Percentiles rank a stretch among this genome's conserved stretches.
These are phyloP conservation scores for Pristionchus japonicus DNA, from an alignment of 2,888 invertebrate genomes.

Conservation along the genomic window DNA sequence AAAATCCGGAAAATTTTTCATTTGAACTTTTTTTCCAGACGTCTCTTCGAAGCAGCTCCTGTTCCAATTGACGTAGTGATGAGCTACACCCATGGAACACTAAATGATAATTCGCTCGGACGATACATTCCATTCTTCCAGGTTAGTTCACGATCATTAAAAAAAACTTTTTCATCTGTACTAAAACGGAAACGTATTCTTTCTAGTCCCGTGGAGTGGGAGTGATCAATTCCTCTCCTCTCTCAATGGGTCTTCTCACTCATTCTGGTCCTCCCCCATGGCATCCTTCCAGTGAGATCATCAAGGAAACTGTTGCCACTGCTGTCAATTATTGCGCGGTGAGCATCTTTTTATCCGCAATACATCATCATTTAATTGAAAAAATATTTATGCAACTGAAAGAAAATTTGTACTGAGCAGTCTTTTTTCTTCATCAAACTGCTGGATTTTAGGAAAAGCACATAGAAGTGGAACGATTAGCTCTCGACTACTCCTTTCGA, in stretches of 20 bases:
- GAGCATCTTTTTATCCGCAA: too few relatives aligned
- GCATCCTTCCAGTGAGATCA: slow-evolving; percentile 85
- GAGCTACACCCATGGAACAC: slow-evolving; percentile 86
- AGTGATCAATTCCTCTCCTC: slow-evolving; percentile 25
- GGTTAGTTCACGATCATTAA: slow-evolving; percentile 77
- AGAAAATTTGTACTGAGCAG: too few relatives aligned
- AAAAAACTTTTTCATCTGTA: too few relatives aligned
- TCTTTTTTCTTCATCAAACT: background rate
- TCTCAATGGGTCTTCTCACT: slow-evolving; percentile 46
- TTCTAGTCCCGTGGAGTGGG: slow-evolving; percentile 36
- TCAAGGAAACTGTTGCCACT: slow-evolving; percentile 70
- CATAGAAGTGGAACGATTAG: slow-evolving; percentile 63
- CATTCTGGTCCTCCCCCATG: slow-evolving; percentile 83
- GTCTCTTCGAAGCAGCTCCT: slow-evolving; percentile 76
- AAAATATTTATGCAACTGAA: too few relatives aligned
- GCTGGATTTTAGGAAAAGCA: slow-evolving; percentile 62
- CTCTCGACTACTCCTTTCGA: slow-evolving; percentile 65
- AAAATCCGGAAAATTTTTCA: background rate
- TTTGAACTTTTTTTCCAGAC: slow-evolving; percentile 51
- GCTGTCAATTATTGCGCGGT: slow-evolving; percentile 56
- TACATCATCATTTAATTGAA: too few relatives aligned
- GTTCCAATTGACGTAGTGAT: slow-evolving; percentile 84
- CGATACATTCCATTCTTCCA: slow-evolving; percentile 85
- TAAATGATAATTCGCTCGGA: slow-evolving; percentile 85
- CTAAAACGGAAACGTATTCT: too few relatives aligned